Evolutionary conservation across 2,113 vertebrate species (phyloP), one percentile per base, ranked within the genome.

Genomic region (Scomber scombrus): DNA sequence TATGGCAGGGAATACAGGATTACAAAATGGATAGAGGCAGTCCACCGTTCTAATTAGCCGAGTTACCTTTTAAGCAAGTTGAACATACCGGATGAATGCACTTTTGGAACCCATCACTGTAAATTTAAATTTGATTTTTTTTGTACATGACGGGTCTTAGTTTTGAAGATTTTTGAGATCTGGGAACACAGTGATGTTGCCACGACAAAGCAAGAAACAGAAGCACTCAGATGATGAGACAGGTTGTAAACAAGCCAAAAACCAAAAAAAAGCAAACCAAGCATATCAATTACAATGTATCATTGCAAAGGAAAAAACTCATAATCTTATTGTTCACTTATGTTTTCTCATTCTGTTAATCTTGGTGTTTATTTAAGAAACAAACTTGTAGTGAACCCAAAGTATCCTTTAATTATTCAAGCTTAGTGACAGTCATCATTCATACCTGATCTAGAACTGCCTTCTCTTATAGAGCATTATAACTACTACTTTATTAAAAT

Each of bases 1-100:
- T 81, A 89, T 92, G 83, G 86, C 71, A 29, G 51, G 34, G 88
- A 88, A 87, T 87, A 85, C 85, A 77, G 65, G 77, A 91, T 86
- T 86, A 75, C 71, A 60, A 69, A 69, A 80, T 5, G 52, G 64
- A 84, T 56, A 65, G 67, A 87, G 54, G 71, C 71, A 73, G 74
- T 46, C 10, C 34, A 43, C 57, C 12, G 43, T 60, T 89, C 46
- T 80, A 78, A 89, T 88, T 81, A 73, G 80, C 67, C 4, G 19
- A 78, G 73, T 82, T 74, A 87, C 82, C 74, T 84, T 88, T 85
- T 57, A 74, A 77, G 69, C 67, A 52, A 40, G 50, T 57, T 3
- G n/a, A 19, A 60, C 46, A 75, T 56, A 46, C n/a, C 15, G 31
- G 15, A 31, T 75, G 54, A 81, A 75, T 63, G 75, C 51, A 68